Evolutionary conservation across 2,113 vertebrate species (phyloP).

Genomic region (rabbit (Oryctolagus cuniculus)): mOryCun1.1 NC_091436.1:99728501-99729000

Average conservation of each 20-base stretch:
- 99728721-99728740: background rate
- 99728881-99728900: background rate
- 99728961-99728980: slow-evolving; percentile 28
- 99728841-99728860: background rate
- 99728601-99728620: background rate
- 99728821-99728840: background rate
- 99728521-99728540: background rate
- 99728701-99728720: background rate
- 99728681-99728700: background rate
- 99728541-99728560: background rate
- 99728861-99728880: background rate
- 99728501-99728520: background rate
- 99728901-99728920: background rate
- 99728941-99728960: slow-evolving; percentile 30
- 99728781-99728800: background rate
- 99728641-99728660: background rate
- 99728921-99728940: background rate
- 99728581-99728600: accelerated
- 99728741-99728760: background rate
- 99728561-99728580: background rate
- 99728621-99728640: background rate
- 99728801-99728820: background rate
- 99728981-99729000: slow-evolving; percentile 26
- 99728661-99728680: background rate
- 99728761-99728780: slow-evolving; percentile 31